A percentile compares a stretch with the other conserved stretches of the same genome.
phyloP scores from a whole-genome alignment of 2,888 invertebrate species.

The Drosophila acutilabella region DNA sequence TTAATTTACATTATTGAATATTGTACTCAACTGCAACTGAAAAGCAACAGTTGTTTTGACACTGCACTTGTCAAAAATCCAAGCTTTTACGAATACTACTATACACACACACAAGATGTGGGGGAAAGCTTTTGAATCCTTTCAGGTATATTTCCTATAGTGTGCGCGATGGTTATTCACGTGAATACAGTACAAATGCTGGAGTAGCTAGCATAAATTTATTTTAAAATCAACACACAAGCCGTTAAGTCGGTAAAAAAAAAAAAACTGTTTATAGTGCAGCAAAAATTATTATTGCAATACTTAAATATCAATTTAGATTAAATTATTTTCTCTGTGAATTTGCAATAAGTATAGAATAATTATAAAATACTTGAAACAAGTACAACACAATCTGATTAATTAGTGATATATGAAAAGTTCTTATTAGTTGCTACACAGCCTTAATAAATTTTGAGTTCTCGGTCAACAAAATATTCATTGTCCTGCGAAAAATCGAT shows the following conservation, averaged over 20 bases:
- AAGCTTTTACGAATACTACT: conserved; percentile 49
- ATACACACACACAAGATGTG: conserved; percentile 52
- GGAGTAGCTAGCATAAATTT: conserved; percentile 23
- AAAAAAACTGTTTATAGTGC: not conserved
- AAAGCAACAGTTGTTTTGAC: conserved; percentile 63
- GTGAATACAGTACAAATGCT: conserved; percentile 45
- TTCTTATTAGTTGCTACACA: not conserved
- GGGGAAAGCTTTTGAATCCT: conserved; percentile 57
- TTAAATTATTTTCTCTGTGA: not conserved
- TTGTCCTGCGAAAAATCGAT: conserved; percentile 78
- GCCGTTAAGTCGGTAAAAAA: not conserved
- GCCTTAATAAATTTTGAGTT: conserved; percentile 1
- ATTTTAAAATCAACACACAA: conserved; percentile 36
- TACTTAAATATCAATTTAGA: not conserved
- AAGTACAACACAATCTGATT: not conserved
- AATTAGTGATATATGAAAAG: not conserved
- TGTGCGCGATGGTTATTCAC: conserved; percentile 24
- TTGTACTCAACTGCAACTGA: not conserved
- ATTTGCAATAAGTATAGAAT: conserved; percentile 9
- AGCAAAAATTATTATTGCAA: not conserved
- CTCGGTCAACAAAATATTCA: conserved; percentile 55
- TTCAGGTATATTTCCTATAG: conserved; percentile 43
- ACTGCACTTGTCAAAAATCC: conserved; percentile 38
- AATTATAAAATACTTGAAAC: not conserved
- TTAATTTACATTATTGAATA: not conserved